Conservation (phyloP, 2,113 vertebrate genomes). For the Murina feae region DNA sequence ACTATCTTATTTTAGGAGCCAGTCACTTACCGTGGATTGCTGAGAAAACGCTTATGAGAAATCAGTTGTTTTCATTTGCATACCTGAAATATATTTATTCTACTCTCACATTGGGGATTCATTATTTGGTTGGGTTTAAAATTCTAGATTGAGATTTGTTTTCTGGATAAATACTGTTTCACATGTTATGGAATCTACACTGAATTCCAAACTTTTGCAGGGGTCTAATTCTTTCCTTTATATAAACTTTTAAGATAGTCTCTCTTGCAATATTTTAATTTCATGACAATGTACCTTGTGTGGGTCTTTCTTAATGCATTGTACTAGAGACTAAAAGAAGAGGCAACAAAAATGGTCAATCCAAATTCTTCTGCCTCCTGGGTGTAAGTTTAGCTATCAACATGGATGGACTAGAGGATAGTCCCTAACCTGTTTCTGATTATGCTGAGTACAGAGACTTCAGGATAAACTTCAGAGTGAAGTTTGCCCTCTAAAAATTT, state of each 20-base stretch:
- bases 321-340: neutral
- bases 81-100: neutral
- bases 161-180: neutral
- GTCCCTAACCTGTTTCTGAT: neutral
- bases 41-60: neutral
- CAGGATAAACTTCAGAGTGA: neutral
- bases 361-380: neutral
- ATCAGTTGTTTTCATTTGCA: neutral
- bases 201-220: neutral
- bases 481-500: neutral
- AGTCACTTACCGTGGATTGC: neutral
- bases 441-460: neutral
- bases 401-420: neutral
- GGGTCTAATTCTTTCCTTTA: neutral
- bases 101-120: neutral
- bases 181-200: neutral
- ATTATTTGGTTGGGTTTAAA: neutral
- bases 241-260: neutral
- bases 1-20: neutral
- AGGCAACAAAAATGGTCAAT: no score
- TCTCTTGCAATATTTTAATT: neutral
- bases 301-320: neutral
- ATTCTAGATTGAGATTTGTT: neutral
- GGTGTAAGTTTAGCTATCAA: neutral
- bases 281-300: neutral